Evolutionary conservation across 1,140 invertebrate species (phyloP), one percentile per base, ranked within the genome.

Genomic region (Hormaphis cornu): DNA sequence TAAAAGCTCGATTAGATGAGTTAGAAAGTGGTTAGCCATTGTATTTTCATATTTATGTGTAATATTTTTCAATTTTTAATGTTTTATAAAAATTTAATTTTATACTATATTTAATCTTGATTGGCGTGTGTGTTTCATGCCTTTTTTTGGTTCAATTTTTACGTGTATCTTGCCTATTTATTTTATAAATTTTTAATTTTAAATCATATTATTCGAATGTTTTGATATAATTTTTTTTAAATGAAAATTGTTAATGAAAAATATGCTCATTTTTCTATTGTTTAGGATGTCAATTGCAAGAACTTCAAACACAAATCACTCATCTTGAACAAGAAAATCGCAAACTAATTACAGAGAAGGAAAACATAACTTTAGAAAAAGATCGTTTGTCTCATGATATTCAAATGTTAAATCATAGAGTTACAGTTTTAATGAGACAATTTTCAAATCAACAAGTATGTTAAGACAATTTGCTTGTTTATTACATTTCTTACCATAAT

Each of bases 341-440:
- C 37, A 70, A 59, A 37, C 18, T 59, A 8, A 40, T 18, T n/a
- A 16, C 24, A 37, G 91, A 93, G 74, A 85, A 88, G 71, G 80
- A 84, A 18, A 86, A 89, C 73, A 81, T 83, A 52, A 83, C 82
- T 71, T 81, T 82, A 12, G 83, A 86, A 71, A 85, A 84, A 63
- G 79, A 82, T 35, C 81, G 84, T 18, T 75, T 86, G 2, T 79
- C 80, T n/a, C 78, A 83, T 46, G 88, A 90, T 75, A 82, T 89
- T n/a, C 90, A 93, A 74, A 80, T 86, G 8, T 76, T 90, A 14
- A 80, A 82, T 69, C 87, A 90, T 75, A 84, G 87, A 75, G 81
- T 90, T 0, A 82, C 81, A 69, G 85, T 89, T 73, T 76, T 93
- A 69, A 91, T 92, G 74, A 84, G 90, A 52, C 90, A 93, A 76